Conservation (phyloP, 2,113 vertebrate genomes). For the Bungarus multicinctus region DNA sequence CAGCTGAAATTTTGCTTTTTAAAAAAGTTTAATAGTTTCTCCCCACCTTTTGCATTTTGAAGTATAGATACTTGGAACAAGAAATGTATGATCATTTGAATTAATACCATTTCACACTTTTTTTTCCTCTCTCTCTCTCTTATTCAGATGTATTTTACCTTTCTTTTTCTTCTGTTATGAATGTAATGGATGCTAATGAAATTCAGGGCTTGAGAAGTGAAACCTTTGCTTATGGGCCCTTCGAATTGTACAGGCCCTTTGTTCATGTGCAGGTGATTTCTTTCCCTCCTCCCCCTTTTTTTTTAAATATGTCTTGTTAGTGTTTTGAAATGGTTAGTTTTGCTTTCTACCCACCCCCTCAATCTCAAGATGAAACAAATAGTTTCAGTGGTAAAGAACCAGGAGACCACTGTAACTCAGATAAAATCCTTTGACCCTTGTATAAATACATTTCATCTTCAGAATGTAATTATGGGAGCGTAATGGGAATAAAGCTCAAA, state of each 20-base stretch:
- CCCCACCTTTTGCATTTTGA: neutral
- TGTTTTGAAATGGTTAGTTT: constrained; percentile 7
- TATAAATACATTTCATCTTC: constrained; percentile 51
- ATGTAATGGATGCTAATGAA: constrained; percentile 20
- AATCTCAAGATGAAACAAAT: constrained; percentile 23
- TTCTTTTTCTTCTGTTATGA: constrained; percentile 4
- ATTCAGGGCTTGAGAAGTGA: constrained; percentile 10
- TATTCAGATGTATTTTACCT: neutral
- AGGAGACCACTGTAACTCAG: constrained; percentile 34
- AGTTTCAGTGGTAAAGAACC: constrained; percentile 39
- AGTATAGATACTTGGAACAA: neutral
- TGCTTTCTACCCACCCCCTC: neutral
- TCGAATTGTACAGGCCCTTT: constrained; percentile 29
- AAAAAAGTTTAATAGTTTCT: neutral
- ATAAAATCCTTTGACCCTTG: constrained; percentile 31
- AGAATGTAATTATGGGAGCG: constrained; percentile 56
- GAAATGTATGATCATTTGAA: constrained; percentile 17
- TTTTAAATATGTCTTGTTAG: constrained; percentile 24
- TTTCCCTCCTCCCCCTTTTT: neutral
- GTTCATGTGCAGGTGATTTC: constrained; percentile 23
- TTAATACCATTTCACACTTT: neutral
- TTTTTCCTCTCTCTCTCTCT: neutral
- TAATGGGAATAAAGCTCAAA: constrained; percentile 59
- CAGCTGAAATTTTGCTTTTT: constrained; percentile 17
- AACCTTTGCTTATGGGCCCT: neutral